phyloP scores from a whole-genome alignment of 2,888 invertebrate genomes.

The Stenotaenia linearis region DNA sequence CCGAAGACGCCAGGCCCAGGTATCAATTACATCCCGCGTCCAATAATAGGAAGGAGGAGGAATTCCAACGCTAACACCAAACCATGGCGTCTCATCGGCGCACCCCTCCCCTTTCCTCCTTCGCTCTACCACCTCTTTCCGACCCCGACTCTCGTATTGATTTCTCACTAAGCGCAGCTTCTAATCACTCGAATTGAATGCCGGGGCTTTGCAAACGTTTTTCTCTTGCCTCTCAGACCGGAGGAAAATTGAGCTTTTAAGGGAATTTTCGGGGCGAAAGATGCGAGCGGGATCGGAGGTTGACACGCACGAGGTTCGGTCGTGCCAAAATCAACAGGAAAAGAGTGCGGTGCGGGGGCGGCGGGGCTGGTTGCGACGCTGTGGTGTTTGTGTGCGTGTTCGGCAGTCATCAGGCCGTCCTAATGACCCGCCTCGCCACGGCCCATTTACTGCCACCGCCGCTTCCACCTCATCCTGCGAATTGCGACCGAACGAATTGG shows the following conservation, averaged over 20 bases:
- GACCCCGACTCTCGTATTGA: neutral
- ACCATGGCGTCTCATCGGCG: neutral
- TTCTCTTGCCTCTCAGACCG: neutral
- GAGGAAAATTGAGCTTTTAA: too few relatives aligned
- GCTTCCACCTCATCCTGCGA: constrained; percentile 29
- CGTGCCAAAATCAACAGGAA: constrained; percentile 24
- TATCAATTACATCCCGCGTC: constrained; percentile 32
- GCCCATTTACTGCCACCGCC: constrained; percentile 31
- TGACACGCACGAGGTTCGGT: neutral
- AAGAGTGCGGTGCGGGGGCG: constrained; percentile 2
- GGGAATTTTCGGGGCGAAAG: neutral
- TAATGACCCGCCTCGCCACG: constrained; percentile 33
- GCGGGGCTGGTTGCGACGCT: constrained; percentile 1
- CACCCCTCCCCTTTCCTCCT: neutral
- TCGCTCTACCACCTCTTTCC: neutral
- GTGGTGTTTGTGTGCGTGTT: constrained; percentile 31
- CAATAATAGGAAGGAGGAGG: constrained; percentile 33
- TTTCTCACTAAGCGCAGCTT: neutral
- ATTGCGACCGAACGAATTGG: constrained; percentile 24
- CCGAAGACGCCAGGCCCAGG: constrained; percentile 30
- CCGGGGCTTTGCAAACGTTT: neutral
- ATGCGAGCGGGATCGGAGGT: neutral
- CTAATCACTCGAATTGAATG: constrained; percentile 17
- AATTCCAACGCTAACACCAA: constrained; percentile 31
- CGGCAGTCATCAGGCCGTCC: constrained; percentile 31